phyloP scores from a whole-genome alignment of 2,797 vertebrate genomes.

The Botia almorhae region DNA sequence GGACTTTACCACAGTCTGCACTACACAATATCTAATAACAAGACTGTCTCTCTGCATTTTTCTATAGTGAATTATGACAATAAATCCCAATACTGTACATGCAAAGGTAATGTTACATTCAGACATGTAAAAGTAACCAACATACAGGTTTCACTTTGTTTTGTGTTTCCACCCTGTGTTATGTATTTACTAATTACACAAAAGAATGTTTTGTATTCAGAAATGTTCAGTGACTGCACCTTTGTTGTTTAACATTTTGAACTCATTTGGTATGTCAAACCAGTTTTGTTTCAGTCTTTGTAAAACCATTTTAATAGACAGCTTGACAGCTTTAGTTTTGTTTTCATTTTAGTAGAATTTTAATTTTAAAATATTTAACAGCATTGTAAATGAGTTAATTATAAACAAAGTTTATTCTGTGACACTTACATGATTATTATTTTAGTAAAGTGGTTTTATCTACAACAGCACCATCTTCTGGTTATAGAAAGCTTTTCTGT shows the following conservation, averaged over 20 bases:
- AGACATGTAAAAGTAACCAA: neutral
- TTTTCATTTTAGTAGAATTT: neutral
- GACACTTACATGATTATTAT: too few species aligned
- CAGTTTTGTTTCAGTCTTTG: neutral
- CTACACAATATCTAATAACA: neutral
- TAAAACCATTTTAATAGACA: neutral
- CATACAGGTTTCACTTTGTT: neutral
- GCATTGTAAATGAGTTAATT: neutral
- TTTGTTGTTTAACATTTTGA: neutral
- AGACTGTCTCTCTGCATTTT: neutral
- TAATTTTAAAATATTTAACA: neutral
- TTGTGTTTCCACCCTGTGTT: neutral
- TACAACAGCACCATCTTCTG: conserved; percentile 33
- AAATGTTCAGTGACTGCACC: too few species aligned
- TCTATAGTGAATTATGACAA: neutral
- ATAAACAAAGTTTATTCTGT: too few species aligned
- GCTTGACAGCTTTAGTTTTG: neutral
- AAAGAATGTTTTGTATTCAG: neutral
- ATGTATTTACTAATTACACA: neutral
- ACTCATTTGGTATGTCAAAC: neutral
- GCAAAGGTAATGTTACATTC: neutral
- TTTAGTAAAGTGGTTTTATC: neutral
- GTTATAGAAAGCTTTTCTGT: neutral
- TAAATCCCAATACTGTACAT: neutral
- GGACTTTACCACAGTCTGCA: neutral